A percentile compares a stretch with the other conserved stretches of the same genome.
Conservation (phyloP, 1,140 invertebrate species). For the Drosophila nikananu region DNA sequence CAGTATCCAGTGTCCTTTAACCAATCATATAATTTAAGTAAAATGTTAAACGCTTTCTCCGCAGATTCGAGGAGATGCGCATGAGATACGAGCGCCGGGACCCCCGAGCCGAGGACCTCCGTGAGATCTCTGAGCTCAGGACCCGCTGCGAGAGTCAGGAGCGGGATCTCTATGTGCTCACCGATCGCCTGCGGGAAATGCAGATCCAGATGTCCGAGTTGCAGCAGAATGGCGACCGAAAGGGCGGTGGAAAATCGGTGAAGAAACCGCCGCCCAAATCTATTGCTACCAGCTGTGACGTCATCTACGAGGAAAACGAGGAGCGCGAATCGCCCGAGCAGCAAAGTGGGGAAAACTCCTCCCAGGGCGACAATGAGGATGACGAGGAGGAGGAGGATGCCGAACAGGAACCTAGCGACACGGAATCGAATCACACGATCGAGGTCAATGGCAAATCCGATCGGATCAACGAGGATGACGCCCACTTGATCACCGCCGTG, state of each 20-base stretch:
- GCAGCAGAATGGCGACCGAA: slow-evolving; percentile 59
- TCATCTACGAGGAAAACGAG: slow-evolving; percentile 84
- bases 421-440: slow-evolving; percentile 69
- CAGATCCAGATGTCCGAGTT: slow-evolving; percentile 77
- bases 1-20: neutral
- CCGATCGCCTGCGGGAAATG: slow-evolving; percentile 85
- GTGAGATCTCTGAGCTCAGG: slow-evolving; percentile 86
- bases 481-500: slow-evolving; percentile 77
- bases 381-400: slow-evolving; percentile 46
- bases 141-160: slow-evolving; percentile 87
- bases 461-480: slow-evolving; percentile 72
- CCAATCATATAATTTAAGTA: neutral
- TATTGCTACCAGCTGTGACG: slow-evolving; percentile 83
- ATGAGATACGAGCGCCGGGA: slow-evolving; percentile 86
- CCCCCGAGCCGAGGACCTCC: slow-evolving; percentile 86
- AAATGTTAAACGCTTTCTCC: slow-evolving; percentile 1
- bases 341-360: slow-evolving; percentile 26
- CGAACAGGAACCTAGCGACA: slow-evolving; percentile 71
- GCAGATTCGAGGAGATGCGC: slow-evolving; percentile 87
- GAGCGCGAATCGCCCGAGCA: slow-evolving; percentile 78
- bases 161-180: slow-evolving; percentile 86
- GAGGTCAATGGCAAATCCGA: slow-evolving; percentile 68
- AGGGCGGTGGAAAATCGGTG: slow-evolving; percentile 23
- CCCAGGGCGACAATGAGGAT: slow-evolving; percentile 29
- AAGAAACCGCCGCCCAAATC: slow-evolving; percentile 82